Evolutionary conservation across 2,797 vertebrate species (phyloP).

Genomic region (Clarias fuscus): DNA sequence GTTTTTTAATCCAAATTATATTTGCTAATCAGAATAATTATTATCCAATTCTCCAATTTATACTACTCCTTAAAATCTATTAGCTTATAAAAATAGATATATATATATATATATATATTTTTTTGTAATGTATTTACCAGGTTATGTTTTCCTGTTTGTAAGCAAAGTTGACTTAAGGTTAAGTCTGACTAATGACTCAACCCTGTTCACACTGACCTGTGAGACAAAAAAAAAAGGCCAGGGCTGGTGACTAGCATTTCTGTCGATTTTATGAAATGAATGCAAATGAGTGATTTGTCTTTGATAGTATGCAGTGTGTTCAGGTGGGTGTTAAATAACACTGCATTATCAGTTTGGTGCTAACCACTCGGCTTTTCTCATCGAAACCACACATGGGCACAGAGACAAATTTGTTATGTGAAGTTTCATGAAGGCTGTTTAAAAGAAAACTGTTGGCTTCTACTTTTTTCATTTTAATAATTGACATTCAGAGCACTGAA

Average conservation of each 20-base stretch:
- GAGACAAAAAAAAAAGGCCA: background rate
- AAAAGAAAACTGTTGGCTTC: background rate
- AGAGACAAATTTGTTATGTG: background rate
- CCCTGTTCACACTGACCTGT: background rate
- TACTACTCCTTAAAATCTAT: background rate
- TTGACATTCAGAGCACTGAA: background rate
- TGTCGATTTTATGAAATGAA: conserved; percentile 20
- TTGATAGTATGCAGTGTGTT: conserved; percentile 24
- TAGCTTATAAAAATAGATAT: background rate
- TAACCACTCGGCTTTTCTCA: conserved; percentile 13
- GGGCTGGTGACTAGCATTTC: conserved; percentile 12
- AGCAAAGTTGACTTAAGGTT: background rate
- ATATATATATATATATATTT: too few relatives aligned
- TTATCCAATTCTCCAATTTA: too few relatives aligned
- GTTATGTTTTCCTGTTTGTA: background rate
- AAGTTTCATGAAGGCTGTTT: background rate
- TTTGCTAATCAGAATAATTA: background rate
- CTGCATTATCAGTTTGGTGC: conserved; percentile 16
- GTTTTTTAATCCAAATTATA: background rate
- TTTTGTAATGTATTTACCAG: background rate
- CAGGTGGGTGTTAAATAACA: conserved; percentile 34
- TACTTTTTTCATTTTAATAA: background rate
- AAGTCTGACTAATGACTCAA: background rate
- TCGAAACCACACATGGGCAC: background rate
- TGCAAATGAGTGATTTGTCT: conserved; percentile 15